Evolutionary conservation across 2,888 invertebrate species (phyloP).

Genomic region (Agelastica alni): DNA sequence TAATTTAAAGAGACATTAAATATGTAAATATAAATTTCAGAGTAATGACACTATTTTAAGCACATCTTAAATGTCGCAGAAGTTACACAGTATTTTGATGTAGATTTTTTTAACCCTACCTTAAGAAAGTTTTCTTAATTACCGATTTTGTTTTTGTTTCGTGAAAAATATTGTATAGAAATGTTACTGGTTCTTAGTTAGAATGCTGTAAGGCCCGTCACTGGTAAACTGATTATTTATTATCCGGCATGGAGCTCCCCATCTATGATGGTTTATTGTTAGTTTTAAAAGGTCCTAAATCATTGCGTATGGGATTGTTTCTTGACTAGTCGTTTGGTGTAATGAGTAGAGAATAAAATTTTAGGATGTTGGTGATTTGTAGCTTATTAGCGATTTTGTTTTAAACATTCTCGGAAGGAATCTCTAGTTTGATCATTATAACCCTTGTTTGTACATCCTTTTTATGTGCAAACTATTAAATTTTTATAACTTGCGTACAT

Average conservation of each 20-base stretch:
- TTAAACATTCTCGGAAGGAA: not conserved
- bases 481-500: not conserved
- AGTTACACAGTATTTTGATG: no score
- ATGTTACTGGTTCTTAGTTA: no score
- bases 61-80: no score
- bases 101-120: no score
- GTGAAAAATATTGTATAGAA: no score
- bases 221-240: constrained; percentile 32
- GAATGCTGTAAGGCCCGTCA: no score
- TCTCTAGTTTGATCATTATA: not conserved
- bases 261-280: constrained; percentile 30
- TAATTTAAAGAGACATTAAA: no score
- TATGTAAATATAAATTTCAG: no score
- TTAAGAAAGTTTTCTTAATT: no score
- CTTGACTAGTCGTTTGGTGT: constrained; percentile 6
- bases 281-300: constrained; percentile 24
- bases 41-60: no score
- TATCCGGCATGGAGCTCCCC: constrained; percentile 29
- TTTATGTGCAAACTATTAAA: not conserved
- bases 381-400: constrained; percentile 6
- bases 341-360: constrained; percentile 15
- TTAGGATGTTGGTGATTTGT: constrained; percentile 13
- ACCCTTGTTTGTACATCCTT: not conserved
- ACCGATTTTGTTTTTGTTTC: no score
- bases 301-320: constrained; percentile 21